Conservation (phyloP, 2,888 invertebrate genomes). For the Furcula furcula region DNA sequence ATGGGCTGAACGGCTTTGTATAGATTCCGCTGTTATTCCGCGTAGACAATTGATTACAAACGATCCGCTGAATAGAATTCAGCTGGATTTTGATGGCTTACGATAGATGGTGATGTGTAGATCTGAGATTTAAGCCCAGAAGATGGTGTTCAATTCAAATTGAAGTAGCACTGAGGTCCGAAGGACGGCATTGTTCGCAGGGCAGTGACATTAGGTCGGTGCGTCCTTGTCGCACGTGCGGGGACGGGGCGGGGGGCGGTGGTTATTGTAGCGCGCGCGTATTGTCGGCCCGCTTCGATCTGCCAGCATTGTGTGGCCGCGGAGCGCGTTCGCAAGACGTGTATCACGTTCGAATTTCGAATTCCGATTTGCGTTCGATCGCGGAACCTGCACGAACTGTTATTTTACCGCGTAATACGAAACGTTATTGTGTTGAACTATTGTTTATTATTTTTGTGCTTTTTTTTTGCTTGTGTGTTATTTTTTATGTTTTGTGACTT, state of each 20-base stretch:
- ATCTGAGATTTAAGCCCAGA: constrained; percentile 18
- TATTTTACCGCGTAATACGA: constrained; percentile 44
- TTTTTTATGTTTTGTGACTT: constrained; percentile 45
- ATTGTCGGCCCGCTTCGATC: constrained; percentile 79
- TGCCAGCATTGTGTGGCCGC: constrained; percentile 77
- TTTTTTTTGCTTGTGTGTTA: constrained; percentile 30
- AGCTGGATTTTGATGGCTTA: constrained; percentile 28
- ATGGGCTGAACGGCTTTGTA: constrained; percentile 75
- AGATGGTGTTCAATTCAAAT: constrained; percentile 46
- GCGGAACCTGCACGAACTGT: constrained; percentile 52
- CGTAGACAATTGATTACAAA: constrained; percentile 77
- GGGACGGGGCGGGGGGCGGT: constrained; percentile 68
- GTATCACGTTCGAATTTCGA: constrained; percentile 46
- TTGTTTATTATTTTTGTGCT: constrained; percentile 48
- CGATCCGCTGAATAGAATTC: constrained; percentile 46
- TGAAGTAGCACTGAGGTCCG: constrained; percentile 37
- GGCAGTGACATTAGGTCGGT: constrained; percentile 80
- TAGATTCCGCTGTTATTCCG: constrained; percentile 77
- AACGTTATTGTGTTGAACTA: constrained; percentile 51
- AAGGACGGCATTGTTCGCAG: constrained; percentile 77
- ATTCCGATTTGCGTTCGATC: constrained; percentile 55
- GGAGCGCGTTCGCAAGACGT: constrained; percentile 63
- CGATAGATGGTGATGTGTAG: constrained; percentile 8
- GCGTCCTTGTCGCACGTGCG: constrained; percentile 77
- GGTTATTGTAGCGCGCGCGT: constrained; percentile 80